Evolutionary conservation across 2,797 vertebrate genomes (phyloP).

Genomic region (Myotis pilosus): DNA sequence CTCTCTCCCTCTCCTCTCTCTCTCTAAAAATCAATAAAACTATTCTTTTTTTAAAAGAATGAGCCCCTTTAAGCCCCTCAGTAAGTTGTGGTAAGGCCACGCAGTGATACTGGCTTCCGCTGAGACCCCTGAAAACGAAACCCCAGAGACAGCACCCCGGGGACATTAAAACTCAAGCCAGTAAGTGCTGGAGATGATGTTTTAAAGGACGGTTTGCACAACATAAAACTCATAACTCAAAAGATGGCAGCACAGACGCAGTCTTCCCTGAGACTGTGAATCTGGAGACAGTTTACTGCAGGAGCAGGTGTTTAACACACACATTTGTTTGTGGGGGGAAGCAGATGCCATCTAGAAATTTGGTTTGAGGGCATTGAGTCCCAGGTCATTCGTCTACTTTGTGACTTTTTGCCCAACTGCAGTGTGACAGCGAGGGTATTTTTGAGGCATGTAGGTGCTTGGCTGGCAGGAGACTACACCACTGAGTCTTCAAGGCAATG

Average conservation of each 20-base stretch:
- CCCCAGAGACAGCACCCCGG: neutral
- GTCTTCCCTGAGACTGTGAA: neutral
- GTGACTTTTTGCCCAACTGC: neutral
- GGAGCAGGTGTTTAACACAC: neutral
- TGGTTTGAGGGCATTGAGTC: neutral
- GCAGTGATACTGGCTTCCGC: neutral
- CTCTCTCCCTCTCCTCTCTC: too few species aligned
- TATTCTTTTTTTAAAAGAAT: too few species aligned
- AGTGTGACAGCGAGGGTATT: neutral
- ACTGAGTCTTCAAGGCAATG: neutral
- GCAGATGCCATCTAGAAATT: neutral
- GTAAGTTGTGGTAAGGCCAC: neutral
- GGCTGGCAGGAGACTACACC: neutral
- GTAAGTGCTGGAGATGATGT: neutral
- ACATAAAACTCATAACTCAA: neutral
- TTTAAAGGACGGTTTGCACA: neutral
- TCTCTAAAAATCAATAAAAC: too few species aligned
- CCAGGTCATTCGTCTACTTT: neutral
- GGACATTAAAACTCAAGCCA: neutral
- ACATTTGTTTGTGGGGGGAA: neutral
- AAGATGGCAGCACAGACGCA: neutral
- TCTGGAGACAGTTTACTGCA: fast-evolving
- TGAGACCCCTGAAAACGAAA: neutral
- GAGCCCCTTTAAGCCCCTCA: neutral
- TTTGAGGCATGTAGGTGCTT: neutral